A percentile compares a stretch with the other conserved stretches of the same genome.
These are phyloP conservation scores for Strix uralensis DNA, from an alignment of 2,113 vertebrate species.

Conservation along the genomic window DNA sequence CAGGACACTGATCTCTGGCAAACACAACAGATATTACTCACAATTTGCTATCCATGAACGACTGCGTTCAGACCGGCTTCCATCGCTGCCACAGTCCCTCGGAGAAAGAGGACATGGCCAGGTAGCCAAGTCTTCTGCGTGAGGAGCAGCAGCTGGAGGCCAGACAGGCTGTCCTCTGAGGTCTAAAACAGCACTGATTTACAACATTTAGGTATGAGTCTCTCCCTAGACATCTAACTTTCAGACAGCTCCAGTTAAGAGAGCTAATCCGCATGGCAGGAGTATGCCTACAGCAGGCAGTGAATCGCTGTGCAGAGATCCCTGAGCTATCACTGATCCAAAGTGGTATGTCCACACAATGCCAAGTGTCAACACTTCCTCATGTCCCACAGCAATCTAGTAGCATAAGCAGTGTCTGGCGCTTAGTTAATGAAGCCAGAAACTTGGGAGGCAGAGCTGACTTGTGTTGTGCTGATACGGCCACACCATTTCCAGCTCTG, in stretches of 20 bases:
- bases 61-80: neutral
- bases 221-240: neutral
- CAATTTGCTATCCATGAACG: neutral
- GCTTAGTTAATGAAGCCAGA: neutral
- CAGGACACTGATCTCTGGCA: neutral
- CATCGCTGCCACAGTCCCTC: neutral
- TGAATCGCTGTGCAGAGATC: neutral
- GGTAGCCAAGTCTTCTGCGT: neutral
- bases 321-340: neutral
- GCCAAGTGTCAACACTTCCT: neutral
- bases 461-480: neutral
- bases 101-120: neutral
- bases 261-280: constrained; percentile 19
- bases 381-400: neutral
- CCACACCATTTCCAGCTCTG: neutral
- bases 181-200: neutral
- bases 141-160: constrained; percentile 40
- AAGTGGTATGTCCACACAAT: neutral
- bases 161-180: constrained; percentile 2
- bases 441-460: constrained; percentile 11
- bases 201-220: neutral
- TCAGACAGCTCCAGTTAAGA: constrained; percentile 13
- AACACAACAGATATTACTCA: neutral
- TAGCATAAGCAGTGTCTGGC: neutral
- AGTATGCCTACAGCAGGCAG: neutral